These are phyloP conservation scores for Herminia tarsipennalis DNA, from an alignment of 2,888 invertebrate species.

Conservation along the genomic window DNA sequence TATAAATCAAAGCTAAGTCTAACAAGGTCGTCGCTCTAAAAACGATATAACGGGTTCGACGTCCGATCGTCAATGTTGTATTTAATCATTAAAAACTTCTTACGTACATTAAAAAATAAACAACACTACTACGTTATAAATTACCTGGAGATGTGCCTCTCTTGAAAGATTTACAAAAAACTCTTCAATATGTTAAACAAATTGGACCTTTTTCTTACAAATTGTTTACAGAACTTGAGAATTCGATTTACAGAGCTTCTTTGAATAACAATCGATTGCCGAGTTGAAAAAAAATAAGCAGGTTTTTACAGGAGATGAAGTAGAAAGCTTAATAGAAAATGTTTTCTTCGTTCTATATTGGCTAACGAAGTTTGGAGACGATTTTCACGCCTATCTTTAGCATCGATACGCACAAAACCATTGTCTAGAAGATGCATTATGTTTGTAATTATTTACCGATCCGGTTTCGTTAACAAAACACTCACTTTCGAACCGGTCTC, in stretches of 20 bases:
- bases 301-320: no score
- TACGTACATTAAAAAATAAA: slow-evolving; percentile 35
- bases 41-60: slow-evolving; percentile 78
- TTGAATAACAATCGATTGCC: slow-evolving; percentile 4
- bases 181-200: slow-evolving; percentile 8
- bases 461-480: slow-evolving; percentile 73
- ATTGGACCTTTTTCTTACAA: slow-evolving; percentile 2
- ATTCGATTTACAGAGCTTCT: slow-evolving; percentile 1
- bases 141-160: slow-evolving; percentile 15
- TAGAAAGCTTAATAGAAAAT: not conserved
- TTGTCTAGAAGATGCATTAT: slow-evolving; percentile 40
- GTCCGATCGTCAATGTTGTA: slow-evolving; percentile 61
- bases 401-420: slow-evolving; percentile 17
- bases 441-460: slow-evolving; percentile 61
- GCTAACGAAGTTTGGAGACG: slow-evolving; percentile 4
- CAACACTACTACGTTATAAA: slow-evolving; percentile 20
- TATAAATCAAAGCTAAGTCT: slow-evolving; percentile 41
- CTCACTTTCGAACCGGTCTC: slow-evolving; percentile 78
- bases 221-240: not conserved
- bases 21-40: slow-evolving; percentile 79
- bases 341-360: slow-evolving; percentile 4
- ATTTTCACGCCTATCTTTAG: no score
- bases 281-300: no score
- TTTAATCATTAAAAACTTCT: slow-evolving; percentile 42
- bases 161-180: slow-evolving; percentile 9